phyloP scores from a whole-genome alignment of 53 echinoderm and acorn worm species.

The Pentamera pediparva region DNA sequence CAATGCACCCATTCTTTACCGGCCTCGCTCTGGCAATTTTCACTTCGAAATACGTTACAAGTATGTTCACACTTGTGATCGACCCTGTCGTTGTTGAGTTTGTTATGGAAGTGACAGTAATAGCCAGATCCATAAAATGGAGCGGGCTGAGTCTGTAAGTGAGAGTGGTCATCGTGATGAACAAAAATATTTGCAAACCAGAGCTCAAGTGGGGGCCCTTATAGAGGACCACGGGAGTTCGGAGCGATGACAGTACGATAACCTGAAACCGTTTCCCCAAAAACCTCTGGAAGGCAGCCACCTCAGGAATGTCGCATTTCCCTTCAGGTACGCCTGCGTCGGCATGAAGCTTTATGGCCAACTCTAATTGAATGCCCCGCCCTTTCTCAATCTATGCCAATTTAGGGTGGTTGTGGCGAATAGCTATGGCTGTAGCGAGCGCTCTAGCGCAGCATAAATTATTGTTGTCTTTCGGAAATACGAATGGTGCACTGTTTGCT shows the following conservation, averaged over 20 bases:
- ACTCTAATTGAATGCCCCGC: neutral
- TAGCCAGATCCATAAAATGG: constrained; percentile 29
- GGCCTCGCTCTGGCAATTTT: constrained; percentile 23
- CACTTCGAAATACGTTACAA: constrained; percentile 23
- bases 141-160: constrained; percentile 26
- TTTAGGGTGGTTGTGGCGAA: constrained; percentile 30
- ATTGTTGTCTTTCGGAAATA: constrained; percentile 6
- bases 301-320: constrained; percentile 39
- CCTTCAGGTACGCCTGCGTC: constrained; percentile 16
- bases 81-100: constrained; percentile 30
- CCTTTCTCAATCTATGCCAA: constrained; percentile 33
- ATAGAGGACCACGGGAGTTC: neutral
- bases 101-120: constrained; percentile 47
- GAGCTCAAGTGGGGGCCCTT: constrained; percentile 33
- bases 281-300: neutral
- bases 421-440: constrained; percentile 44
- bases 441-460: constrained; percentile 47
- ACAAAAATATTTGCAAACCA: constrained; percentile 38
- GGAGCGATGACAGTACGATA: constrained; percentile 8
- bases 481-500: neutral
- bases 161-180: constrained; percentile 35
- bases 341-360: constrained; percentile 13
- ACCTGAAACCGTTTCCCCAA: neutral
- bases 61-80: constrained; percentile 41
- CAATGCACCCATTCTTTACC: constrained; percentile 19